A percentile compares a stretch with the other conserved stretches of the same genome.
Conservation (phyloP, 2,797 vertebrate species). For the Manis javanica region DNA sequence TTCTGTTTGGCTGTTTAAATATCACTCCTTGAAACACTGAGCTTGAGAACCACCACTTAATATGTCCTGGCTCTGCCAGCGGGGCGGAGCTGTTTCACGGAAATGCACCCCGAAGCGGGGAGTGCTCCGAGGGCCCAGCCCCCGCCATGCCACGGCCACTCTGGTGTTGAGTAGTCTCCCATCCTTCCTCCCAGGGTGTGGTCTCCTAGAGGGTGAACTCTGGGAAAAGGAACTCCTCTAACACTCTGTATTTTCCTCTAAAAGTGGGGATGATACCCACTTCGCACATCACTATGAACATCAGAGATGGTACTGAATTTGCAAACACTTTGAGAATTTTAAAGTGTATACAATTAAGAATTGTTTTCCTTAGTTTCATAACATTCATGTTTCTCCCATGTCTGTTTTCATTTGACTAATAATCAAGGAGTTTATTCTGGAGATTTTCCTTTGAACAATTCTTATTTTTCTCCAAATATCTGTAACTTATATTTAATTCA, state of each 20-base stretch:
- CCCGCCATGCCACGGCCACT: no score
- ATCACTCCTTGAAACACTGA: fast-evolving
- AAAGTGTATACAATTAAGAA: not conserved
- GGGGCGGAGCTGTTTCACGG: not conserved
- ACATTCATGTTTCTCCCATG: not conserved
- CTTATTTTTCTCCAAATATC: not conserved
- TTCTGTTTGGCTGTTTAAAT: not conserved
- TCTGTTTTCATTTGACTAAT: not conserved
- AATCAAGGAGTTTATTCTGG: not conserved
- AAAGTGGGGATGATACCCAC: not conserved
- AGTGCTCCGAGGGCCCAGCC: fast-evolving
- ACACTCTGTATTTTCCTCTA: not conserved
- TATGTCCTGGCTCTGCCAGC: not conserved
- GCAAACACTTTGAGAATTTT: not conserved
- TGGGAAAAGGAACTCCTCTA: not conserved
- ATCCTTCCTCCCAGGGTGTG: not conserved
- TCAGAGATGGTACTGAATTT: not conserved
- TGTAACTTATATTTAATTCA: not conserved
- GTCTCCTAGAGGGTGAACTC: not conserved
- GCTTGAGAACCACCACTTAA: not conserved
- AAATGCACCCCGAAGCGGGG: not conserved
- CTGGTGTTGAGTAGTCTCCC: fast-evolving
- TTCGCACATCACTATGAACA: not conserved
- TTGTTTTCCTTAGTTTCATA: not conserved
- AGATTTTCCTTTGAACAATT: not conserved